Conservation (phyloP, 2,113 vertebrate genomes). For the Sorex fumeus region DNA sequence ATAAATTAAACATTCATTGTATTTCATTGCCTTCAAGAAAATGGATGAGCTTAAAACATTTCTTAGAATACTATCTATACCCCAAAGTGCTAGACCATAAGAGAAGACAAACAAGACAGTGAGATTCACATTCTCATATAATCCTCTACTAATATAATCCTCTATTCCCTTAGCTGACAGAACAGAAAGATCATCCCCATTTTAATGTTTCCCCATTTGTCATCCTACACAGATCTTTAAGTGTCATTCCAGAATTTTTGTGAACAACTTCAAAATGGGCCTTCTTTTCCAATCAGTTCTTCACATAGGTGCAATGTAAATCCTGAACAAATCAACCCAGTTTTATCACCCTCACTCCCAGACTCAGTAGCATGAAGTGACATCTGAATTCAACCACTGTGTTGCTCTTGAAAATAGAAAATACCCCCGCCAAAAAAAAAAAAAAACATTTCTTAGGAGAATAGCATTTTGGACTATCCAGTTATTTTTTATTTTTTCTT, state of each 20-base stretch:
- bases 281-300: background rate
- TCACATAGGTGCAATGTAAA: background rate
- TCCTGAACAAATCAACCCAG: background rate
- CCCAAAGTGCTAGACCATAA: constrained; percentile 4
- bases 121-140: background rate
- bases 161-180: background rate
- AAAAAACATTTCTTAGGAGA: background rate
- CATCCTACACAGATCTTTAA: background rate
- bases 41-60: background rate
- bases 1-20: background rate
- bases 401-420: too few species aligned
- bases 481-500: too few species aligned
- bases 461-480: background rate
- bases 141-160: background rate
- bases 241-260: background rate
- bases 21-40: background rate
- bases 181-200: background rate
- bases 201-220: background rate
- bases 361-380: constrained; percentile 42
- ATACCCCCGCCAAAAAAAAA: too few species aligned
- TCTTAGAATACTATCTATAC: background rate
- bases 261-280: background rate
- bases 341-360: background rate
- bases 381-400: too few species aligned
- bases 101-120: constrained; percentile 12